Conservation (phyloP, 2,797 vertebrate species). For the Discoglossus pictus region DNA sequence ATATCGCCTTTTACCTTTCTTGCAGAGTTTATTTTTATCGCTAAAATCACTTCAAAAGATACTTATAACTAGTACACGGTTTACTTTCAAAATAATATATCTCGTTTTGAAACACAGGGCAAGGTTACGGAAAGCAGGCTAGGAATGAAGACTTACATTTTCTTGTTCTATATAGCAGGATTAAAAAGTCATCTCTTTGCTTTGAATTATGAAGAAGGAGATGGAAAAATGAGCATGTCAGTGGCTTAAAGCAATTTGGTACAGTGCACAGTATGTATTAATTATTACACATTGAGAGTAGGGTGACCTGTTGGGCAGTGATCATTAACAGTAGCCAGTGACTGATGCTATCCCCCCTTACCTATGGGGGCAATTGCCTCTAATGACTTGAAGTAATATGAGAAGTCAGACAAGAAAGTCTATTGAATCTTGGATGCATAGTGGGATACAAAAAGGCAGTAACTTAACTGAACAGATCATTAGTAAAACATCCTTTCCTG, state of each 20-base stretch:
- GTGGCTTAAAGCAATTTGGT: slow-evolving; percentile 28
- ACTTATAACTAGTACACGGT: background rate
- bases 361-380: slow-evolving; percentile 8
- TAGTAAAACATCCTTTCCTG: slow-evolving; percentile 22
- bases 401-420: background rate
- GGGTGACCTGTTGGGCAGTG: slow-evolving; percentile 14
- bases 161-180: slow-evolving; percentile 6
- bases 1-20: background rate
- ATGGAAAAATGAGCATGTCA: slow-evolving; percentile 8
- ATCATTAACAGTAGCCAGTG: slow-evolving; percentile 13
- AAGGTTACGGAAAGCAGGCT: slow-evolving; percentile 12
- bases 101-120: slow-evolving; percentile 8
- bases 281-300: slow-evolving; percentile 8
- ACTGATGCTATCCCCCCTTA: slow-evolving; percentile 4
- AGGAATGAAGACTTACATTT: slow-evolving; percentile 8
- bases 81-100: background rate
- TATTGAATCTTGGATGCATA: slow-evolving; percentile 4
- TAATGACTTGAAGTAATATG: slow-evolving; percentile 6
- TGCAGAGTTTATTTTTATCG: background rate
- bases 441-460: slow-evolving; percentile 17
- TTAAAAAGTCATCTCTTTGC: slow-evolving; percentile 22
- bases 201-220: slow-evolving; percentile 1
- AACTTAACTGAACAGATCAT: slow-evolving; percentile 14
- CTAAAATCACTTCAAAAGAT: background rate
- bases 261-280: slow-evolving; percentile 11